Evolutionary conservation across 2,113 vertebrate species (phyloP), one percentile per base, ranked within the genome.

Genomic region (Urocitellus parryii): DNA sequence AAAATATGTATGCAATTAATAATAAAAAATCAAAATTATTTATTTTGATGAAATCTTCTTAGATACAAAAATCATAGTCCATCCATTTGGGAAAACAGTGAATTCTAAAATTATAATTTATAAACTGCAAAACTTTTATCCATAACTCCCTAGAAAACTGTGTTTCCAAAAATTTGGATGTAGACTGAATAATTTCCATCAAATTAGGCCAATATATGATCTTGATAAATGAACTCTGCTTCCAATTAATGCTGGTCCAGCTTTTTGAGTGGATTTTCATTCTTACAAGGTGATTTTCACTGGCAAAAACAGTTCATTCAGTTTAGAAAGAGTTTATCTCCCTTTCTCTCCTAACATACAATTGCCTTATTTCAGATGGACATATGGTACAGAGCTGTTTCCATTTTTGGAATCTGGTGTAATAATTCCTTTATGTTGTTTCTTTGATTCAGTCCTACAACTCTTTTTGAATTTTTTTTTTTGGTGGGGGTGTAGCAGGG

Each of bases 151-250:
- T 45, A 82, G 8, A 77, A 1, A 82, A 45, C 2, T 88, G 11
- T 91, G 27, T 74, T 48, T 68, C 84, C 27, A 25, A 89, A 79
- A 77, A 25, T 85, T 32, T 79, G 20, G 34, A 72, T 72, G 3
- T 65, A 39, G 25, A 29, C 4, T 67, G 11, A 27, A 88, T 20
- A 88, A 34, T 68, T 24, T 83, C 3, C 32, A 8, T 32, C 72
- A 37, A 73, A 74, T 84, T 78, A 92, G 22, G 29, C 2, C 24
- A 90, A 53, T 9, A 76, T 70, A 85, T 42, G 4, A 53, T 90
- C 22, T 58, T n/a, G 25, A 39, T 5, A 93, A 37, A 63, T 79
- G 86, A 91, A 80, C 84, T 85, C n/a, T 93, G 68, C 82, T 82
- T 79, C 24, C 18, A 58, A 4, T 87, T 39, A 72, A 18, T 74